Evolutionary conservation across 2,888 invertebrate genomes (phyloP).

Genomic region (Scrobipalpa costella): DNA sequence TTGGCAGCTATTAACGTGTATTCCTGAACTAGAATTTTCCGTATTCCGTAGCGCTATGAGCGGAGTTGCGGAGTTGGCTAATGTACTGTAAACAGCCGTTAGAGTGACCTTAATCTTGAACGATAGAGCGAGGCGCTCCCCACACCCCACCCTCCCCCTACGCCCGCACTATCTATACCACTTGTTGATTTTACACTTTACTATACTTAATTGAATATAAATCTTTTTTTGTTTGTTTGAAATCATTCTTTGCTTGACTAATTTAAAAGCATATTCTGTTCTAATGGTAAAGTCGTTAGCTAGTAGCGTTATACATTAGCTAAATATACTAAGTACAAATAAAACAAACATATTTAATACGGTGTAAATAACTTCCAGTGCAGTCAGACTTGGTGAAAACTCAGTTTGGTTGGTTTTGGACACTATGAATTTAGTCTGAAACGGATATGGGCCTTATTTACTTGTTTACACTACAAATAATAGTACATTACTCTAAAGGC

Average conservation of each 20-base stretch:
- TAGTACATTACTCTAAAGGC: too few relatives aligned
- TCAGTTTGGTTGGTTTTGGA: too few relatives aligned
- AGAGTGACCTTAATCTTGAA: conserved; percentile 18
- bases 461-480: too few relatives aligned
- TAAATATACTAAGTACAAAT: too few relatives aligned
- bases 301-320: neutral
- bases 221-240: neutral
- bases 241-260: neutral
- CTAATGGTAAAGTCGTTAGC: neutral
- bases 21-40: conserved; percentile 13
- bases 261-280: neutral
- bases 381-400: too few relatives aligned
- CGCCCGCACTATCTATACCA: conserved; percentile 5
- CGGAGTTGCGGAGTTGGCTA: conserved; percentile 3
- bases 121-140: conserved; percentile 13
- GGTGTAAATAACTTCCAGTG: too few relatives aligned
- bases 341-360: too few relatives aligned
- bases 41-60: neutral
- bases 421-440: too few relatives aligned
- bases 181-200: conserved; percentile 6
- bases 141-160: neutral
- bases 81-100: conserved; percentile 14
- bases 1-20: neutral
- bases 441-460: too few relatives aligned
- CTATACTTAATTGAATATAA: neutral